A percentile compares a stretch with the other conserved stretches of the same genome.
phyloP scores from a whole-genome alignment of 2,797 vertebrate genomes.

The Lagocephalus sceleratus region DNA sequence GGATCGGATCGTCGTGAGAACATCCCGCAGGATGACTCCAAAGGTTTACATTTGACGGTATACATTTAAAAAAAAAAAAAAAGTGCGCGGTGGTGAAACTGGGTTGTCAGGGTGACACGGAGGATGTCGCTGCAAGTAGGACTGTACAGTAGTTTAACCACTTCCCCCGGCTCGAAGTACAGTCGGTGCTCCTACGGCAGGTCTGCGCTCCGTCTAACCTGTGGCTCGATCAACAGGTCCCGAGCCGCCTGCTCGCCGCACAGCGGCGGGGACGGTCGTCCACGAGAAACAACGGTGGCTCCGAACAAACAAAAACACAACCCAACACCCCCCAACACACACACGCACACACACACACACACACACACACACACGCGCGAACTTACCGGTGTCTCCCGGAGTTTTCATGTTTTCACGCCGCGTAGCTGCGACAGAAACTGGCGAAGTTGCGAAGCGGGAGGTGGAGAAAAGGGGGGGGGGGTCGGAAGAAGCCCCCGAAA shows the following conservation, averaged over 20 bases:
- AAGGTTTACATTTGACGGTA: too few relatives aligned
- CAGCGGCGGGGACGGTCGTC: neutral
- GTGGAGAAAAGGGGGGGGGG: too few relatives aligned
- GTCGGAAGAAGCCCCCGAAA: constrained; percentile 41
- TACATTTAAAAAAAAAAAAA: too few relatives aligned
- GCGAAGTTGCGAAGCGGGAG: constrained; percentile 32
- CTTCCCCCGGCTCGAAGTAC: constrained; percentile 61
- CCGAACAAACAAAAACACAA: too few relatives aligned
- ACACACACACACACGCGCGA: too few relatives aligned
- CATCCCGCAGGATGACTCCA: too few relatives aligned
- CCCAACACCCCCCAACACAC: too few relatives aligned
- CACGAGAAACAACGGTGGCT: constrained; percentile 33
- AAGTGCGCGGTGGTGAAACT: constrained; percentile 44
- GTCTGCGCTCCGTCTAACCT: neutral
- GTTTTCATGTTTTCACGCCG: constrained; percentile 73
- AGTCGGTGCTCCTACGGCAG: constrained; percentile 27
- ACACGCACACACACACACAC: too few relatives aligned
- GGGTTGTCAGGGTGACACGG: constrained; percentile 55
- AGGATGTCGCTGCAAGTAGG: constrained; percentile 57
- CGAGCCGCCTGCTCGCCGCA: constrained; percentile 10
- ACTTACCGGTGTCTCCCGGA: constrained; percentile 78
- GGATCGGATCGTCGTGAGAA: too few relatives aligned
- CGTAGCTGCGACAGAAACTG: constrained; percentile 6
- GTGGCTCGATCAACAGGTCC: constrained; percentile 46
- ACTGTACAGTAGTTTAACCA: constrained; percentile 64